Evolutionary conservation across 1,140 invertebrate species (phyloP), one percentile per base, ranked within the genome.

Genomic region (Cyclargus thomasi): DNA sequence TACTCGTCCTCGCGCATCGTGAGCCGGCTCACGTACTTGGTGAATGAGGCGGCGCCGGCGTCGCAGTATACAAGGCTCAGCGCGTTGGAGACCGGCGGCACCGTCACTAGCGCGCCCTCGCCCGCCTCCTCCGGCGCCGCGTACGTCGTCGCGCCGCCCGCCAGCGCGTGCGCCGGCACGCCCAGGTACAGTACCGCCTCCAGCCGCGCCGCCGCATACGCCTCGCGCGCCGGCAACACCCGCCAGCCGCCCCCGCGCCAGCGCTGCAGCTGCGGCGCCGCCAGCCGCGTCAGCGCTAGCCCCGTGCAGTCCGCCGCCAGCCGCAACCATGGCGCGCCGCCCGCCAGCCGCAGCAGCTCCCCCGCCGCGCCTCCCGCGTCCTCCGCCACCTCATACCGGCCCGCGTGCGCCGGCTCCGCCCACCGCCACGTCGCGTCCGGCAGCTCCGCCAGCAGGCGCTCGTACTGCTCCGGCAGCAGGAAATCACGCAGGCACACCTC

Each of bases 51-150:
- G 22, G 93, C 92, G 70, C 92, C 93, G 11, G 85, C 76, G 72
- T 92, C 92, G 69, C 93, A 93, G 81, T 94, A 95, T 22, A 95
- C 93, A n/a, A 95, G 87, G 78, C 92, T 94, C 7, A 95, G 82
- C 64, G 92, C 91, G 88, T 95, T 95, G 80, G 93, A 91, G 39
- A 90, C 82, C 2, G 92, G 89, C 71, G 85, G 92, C 70, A 94
- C 82, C 2, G 91, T 92, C 17, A 94, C 87, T 7, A 91, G 75
- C 17, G 90, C 82, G n/a, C 62, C 77, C 20, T 71, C 17, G 73
- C 63, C 78, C 64, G 63, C 91, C 74, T 92, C 83, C 82, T 93
- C 83, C 17, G 89, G 88, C 18, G 86, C 80, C 53, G 93, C 81
- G 82, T 92, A 93, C 23, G 91, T 85, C n/a, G 91, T 92, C 63